Evolutionary conservation across 2,797 vertebrate genomes (phyloP).

Genomic region (Galaxias olidus): DNA sequence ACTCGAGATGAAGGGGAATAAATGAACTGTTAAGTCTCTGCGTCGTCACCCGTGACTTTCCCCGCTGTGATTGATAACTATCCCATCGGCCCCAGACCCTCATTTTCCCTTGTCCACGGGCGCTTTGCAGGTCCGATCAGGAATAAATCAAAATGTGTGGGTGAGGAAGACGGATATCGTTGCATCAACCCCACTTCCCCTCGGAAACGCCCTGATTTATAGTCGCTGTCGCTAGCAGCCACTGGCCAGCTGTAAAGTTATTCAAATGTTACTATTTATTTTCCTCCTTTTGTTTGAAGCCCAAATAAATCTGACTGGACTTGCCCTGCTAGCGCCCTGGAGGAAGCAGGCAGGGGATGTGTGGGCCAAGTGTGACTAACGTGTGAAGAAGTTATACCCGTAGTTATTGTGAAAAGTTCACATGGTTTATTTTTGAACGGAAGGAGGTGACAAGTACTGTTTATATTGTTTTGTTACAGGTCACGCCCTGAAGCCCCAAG

Average conservation of each 20-base stretch:
- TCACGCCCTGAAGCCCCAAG: slow-evolving; percentile 98
- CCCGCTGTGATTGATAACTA: slow-evolving; percentile 77
- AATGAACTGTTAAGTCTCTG: slow-evolving; percentile 76
- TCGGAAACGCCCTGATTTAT: slow-evolving; percentile 78
- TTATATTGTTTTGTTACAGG: slow-evolving; percentile 70
- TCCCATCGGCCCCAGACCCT: slow-evolving; percentile 69
- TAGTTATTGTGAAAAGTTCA: slow-evolving; percentile 16
- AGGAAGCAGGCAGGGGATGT: slow-evolving; percentile 43
- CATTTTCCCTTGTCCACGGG: slow-evolving; percentile 73
- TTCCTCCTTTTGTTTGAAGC: slow-evolving; percentile 69
- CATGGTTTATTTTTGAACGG: slow-evolving; percentile 20
- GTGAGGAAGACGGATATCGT: slow-evolving; percentile 77
- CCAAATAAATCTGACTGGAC: slow-evolving; percentile 67
- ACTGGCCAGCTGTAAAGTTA: slow-evolving; percentile 71
- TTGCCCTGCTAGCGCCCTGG: slow-evolving; percentile 40
- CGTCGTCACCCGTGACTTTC: slow-evolving; percentile 71
- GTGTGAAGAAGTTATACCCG: slow-evolving; percentile 35
- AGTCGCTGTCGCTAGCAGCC: slow-evolving; percentile 61
- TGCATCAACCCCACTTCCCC: slow-evolving; percentile 73
- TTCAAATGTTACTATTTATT: slow-evolving; percentile 76
- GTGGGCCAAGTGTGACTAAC: slow-evolving; percentile 39
- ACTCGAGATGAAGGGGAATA: slow-evolving; percentile 63
- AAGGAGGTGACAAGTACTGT: slow-evolving; percentile 26
- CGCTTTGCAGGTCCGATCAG: slow-evolving; percentile 76
- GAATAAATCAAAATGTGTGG: slow-evolving; percentile 80